phyloP scores from a whole-genome alignment of 2,888 invertebrate species.

The Epistrophella euchroma region DNA sequence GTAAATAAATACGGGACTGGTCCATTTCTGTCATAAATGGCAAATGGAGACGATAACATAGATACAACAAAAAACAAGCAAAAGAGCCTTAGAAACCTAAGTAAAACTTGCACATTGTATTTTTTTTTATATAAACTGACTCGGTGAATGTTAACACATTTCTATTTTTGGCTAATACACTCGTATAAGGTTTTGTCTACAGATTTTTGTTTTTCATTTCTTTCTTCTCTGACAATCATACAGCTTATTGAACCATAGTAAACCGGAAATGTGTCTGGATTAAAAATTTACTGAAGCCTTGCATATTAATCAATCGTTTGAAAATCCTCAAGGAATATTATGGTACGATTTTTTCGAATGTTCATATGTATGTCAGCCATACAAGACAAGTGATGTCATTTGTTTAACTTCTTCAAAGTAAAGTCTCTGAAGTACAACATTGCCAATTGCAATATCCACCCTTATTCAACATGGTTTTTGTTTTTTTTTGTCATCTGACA shows the following conservation, averaged over 20 bases:
- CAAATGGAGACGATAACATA: conserved; percentile 42
- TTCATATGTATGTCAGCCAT: too few species aligned
- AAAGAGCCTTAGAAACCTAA: conserved; percentile 50
- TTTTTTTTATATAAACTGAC: conserved; percentile 45
- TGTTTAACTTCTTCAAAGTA: too few species aligned
- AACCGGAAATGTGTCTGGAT: conserved; percentile 20
- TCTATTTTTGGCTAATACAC: conserved; percentile 48
- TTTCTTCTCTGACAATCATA: background rate
- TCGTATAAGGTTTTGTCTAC: conserved; percentile 40
- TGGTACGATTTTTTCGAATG: too few species aligned
- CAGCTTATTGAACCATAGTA: background rate
- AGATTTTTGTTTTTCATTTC: background rate
- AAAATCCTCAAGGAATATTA: background rate
- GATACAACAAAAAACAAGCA: background rate
- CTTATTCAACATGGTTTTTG: too few species aligned
- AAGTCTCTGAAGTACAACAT: too few species aligned
- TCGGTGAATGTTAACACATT: conserved; percentile 56
- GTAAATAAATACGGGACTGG: background rate
- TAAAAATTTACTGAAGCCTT: background rate
- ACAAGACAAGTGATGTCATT: too few species aligned
- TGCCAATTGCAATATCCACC: too few species aligned
- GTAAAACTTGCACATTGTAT: conserved; percentile 49
- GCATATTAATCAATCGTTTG: background rate
- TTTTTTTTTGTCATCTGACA: too few species aligned
- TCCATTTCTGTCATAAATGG: background rate